These are phyloP conservation scores for Clupea harengus DNA, from an alignment of 2,113 vertebrate species.

Conservation along the genomic window DNA sequence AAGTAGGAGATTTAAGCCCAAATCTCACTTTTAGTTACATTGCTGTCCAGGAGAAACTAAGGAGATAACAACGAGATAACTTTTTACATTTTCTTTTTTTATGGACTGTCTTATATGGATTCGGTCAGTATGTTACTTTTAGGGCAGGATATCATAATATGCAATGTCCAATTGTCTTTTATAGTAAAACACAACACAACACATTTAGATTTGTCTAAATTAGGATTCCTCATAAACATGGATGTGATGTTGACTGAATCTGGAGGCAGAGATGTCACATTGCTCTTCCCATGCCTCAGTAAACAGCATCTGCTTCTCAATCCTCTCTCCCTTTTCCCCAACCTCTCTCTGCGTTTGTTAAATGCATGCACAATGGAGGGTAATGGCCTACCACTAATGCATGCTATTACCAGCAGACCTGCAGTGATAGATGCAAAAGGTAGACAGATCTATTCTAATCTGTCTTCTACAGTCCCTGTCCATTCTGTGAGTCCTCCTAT, in stretches of 20 bases:
- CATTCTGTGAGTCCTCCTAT: background rate
- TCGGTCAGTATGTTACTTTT: constrained; percentile 53
- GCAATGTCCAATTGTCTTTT: background rate
- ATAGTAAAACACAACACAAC: background rate
- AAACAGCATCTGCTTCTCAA: constrained; percentile 55
- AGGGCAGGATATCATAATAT: constrained; percentile 13
- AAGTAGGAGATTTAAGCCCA: no score
- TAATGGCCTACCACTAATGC: constrained; percentile 56
- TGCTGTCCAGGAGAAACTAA: no score
- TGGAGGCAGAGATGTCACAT: background rate
- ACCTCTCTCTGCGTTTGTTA: constrained; percentile 53
- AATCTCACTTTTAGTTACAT: no score
- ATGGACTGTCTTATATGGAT: constrained; percentile 55
- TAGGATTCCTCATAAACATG: background rate
- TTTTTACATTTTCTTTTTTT: no score
- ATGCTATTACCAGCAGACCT: constrained; percentile 50
- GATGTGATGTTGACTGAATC: constrained; percentile 5
- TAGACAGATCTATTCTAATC: constrained; percentile 9
- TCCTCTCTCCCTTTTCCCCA: constrained; percentile 48
- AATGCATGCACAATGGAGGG: constrained; percentile 54
- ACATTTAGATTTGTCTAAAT: background rate
- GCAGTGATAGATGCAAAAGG: constrained; percentile 44
- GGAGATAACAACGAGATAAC: no score
- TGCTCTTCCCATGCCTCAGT: constrained; percentile 26
- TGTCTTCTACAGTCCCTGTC: background rate